Percentiles rank a stretch among this genome's conserved stretches.
Conservation (phyloP, 2,888 invertebrate genomes). For the Dryocosmus kuriphilus region DNA sequence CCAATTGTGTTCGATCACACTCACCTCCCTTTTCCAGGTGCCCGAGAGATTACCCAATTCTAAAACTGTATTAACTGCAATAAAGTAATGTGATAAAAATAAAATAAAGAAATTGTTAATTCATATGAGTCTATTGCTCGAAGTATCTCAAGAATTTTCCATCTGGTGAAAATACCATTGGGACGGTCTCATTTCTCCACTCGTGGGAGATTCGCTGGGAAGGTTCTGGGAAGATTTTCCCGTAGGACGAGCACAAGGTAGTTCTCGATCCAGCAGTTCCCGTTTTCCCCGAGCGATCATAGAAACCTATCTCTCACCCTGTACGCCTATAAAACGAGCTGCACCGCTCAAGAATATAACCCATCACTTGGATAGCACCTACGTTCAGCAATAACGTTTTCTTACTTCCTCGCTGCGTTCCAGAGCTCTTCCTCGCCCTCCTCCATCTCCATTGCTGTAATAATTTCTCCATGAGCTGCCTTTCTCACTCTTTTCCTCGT, state of each 20-base stretch:
- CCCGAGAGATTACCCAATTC: no score
- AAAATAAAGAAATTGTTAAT: not conserved
- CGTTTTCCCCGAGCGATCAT: conserved; percentile 38
- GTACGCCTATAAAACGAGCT: conserved; percentile 39
- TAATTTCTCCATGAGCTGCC: conserved; percentile 51
- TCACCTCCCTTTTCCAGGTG: no score
- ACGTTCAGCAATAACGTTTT: conserved; percentile 34
- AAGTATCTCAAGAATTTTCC: conserved; percentile 9
- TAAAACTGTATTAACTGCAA: not conserved
- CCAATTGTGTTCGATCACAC: no score
- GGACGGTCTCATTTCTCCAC: conserved; percentile 9
- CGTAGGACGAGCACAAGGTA: not conserved
- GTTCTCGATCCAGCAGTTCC: conserved; percentile 30
- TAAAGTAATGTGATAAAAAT: not conserved
- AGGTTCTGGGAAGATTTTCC: not conserved
- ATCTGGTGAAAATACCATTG: conserved; percentile 6
- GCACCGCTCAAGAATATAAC: conserved; percentile 39
- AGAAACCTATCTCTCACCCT: conserved; percentile 41
- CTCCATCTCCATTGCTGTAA: conserved; percentile 19
- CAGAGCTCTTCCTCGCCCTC: conserved; percentile 13
- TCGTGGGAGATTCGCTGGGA: conserved; percentile 2
- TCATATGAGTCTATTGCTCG: not conserved
- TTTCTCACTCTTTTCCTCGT: conserved; percentile 41
- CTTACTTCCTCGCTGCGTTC: conserved; percentile 26
- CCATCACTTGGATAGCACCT: conserved; percentile 41